Evolutionary conservation across 64 coral and sea anemone species (phyloP), one percentile per base, ranked within the genome.

Genomic region (Pocillopora verrucosa): DNA sequence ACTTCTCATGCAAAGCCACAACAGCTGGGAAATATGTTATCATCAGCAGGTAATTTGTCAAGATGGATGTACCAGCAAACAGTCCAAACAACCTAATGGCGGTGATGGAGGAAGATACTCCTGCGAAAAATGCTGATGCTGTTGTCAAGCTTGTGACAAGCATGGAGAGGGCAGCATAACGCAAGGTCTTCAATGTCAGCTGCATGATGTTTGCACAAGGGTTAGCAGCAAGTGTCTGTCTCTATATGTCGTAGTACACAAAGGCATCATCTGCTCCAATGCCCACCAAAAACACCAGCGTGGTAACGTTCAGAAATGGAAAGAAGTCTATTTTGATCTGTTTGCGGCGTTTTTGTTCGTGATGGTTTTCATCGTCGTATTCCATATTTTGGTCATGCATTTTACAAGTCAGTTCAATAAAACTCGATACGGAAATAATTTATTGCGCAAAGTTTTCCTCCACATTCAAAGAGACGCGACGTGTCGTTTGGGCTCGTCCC

Each of bases 141-240:
- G 97, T 98, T 36, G 93, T 98, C 57, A 98, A 86, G 76, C 93
- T 95, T 64, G 96, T 98, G 56, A 98, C 96, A 75, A 99, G 80
- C 97, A 99, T 99, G 24, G 97, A 95, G 5, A 99, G 59, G 16
- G 91, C 94, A 22, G 97, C 91, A 88, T 99, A 95, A 16, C 75
- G 84, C 68, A 99, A 78, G 5, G 97, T 95, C 19, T 99, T 95
- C 26, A 89, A 63, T 0, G 91, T 99, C 72, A 95, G 69, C 57
- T 85, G 77, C 22, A 88, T 30, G 45, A 86, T 26, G 75, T 63
- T 86, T 56, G 76, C 91, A 34, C 59, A 77, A 5, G 97, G 94
- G 59, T 93, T 56, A 10, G 94, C 88, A 25, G 72, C 19, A 56
- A 81, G 82, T 10, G 88, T 97, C 64, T 97, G 95, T 60, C 92